These are phyloP conservation scores for Papilio aristodemus DNA, from an alignment of 1,140 invertebrate species.

Conservation along the genomic window DNA sequence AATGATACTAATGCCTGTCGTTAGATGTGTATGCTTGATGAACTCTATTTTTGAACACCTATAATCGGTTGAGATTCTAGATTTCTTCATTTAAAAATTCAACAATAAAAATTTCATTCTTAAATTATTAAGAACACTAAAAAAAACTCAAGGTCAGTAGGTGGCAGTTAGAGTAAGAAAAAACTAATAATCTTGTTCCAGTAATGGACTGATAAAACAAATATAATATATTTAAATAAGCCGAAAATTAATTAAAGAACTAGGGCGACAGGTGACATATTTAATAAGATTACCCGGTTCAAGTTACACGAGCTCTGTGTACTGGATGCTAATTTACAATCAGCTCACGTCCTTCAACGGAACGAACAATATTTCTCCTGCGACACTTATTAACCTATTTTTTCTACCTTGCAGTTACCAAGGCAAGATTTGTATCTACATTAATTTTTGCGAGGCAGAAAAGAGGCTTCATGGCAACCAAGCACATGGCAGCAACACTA, in stretches of 20 bases:
- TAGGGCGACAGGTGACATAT: not conserved
- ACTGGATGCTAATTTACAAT: not conserved
- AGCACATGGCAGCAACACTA: too few species aligned
- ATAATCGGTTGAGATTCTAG: not conserved
- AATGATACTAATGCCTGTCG: not conserved
- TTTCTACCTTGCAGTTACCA: not conserved
- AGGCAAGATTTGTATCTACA: not conserved
- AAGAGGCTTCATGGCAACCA: too few species aligned
- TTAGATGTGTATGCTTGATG: not conserved
- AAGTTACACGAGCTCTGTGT: not conserved
- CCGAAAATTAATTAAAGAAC: not conserved
- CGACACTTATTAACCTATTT: not conserved
- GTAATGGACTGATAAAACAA: too few species aligned
- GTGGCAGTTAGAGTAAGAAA: too few species aligned
- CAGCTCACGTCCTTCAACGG: not conserved
- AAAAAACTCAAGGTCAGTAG: too few species aligned
- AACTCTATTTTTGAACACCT: not conserved
- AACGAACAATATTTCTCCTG: conserved; percentile 1
- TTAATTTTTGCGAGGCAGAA: too few species aligned
- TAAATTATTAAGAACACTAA: too few species aligned
- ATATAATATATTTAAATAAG: too few species aligned
- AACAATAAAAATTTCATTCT: too few species aligned
- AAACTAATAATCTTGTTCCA: too few species aligned
- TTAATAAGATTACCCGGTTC: conserved; percentile 2
- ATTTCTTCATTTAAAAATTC: too few species aligned